Evolutionary conservation across 1,140 invertebrate genomes (phyloP).

Genomic region (Dendrolimus punctatus): DNA sequence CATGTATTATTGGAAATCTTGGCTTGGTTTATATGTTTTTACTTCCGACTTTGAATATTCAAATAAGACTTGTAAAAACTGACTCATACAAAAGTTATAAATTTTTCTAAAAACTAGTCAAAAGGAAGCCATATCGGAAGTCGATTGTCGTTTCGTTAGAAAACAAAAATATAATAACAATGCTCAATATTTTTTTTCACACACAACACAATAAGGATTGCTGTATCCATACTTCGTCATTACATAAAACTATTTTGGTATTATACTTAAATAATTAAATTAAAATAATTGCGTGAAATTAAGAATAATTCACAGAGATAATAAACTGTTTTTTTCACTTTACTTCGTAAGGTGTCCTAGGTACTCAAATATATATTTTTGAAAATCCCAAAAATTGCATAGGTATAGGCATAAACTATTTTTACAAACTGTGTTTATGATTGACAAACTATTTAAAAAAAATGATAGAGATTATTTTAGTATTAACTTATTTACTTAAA

Average conservation of each 20-base stretch:
- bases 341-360: too few species aligned
- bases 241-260: not conserved
- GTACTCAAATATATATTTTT: too few species aligned
- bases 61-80: not conserved
- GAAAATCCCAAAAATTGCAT: not conserved
- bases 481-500: too few species aligned
- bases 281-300: too few species aligned
- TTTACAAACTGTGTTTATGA: conserved; percentile 11
- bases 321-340: too few species aligned
- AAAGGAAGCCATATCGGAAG: conserved; percentile 39
- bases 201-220: conserved; percentile 17
- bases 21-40: too few species aligned
- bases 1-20: too few species aligned
- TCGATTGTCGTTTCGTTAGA: conserved; percentile 50
- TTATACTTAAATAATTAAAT: conserved; percentile 8
- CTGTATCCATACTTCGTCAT: not conserved
- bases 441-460: conserved; percentile 4
- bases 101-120: not conserved
- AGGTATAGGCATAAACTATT: conserved; percentile 14
- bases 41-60: too few species aligned
- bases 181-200: conserved; percentile 38
- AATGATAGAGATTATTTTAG: conserved; percentile 5
- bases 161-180: conserved; percentile 34
- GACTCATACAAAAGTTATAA: not conserved
- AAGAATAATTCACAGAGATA: too few species aligned